Conservation (phyloP, 2,113 vertebrate genomes). For the Plecotus auritus region DNA sequence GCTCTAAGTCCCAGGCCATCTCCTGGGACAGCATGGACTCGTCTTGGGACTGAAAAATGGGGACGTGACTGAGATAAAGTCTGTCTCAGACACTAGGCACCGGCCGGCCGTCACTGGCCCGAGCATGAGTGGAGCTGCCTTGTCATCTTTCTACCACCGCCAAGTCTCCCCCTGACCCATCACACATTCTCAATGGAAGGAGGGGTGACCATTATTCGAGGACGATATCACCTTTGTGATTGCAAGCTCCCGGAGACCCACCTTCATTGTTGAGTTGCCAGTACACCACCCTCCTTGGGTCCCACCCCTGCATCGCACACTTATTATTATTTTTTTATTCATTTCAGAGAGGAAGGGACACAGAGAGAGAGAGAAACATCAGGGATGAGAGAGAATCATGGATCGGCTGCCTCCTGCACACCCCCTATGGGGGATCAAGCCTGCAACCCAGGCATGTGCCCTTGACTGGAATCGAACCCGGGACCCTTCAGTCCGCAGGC, state of each 20-base stretch:
- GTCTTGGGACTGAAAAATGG: not conserved
- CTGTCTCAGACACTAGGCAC: not conserved
- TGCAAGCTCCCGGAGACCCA: not conserved
- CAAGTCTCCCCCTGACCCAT: not conserved
- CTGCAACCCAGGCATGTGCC: too few relatives aligned
- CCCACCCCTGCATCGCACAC: not conserved
- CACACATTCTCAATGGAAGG: not conserved
- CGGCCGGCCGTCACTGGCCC: not conserved
- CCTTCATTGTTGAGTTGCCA: too few relatives aligned
- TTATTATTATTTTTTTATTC: not conserved
- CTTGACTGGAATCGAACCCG: too few relatives aligned
- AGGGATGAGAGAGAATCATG: too few relatives aligned
- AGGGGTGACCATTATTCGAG: accelerated
- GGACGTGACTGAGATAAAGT: not conserved
- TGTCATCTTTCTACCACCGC: not conserved
- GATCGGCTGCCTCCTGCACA: too few relatives aligned
- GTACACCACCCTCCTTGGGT: accelerated
- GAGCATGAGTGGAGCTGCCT: accelerated
- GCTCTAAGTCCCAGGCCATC: not conserved
- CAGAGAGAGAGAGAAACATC: too few relatives aligned
- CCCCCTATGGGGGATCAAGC: too few relatives aligned
- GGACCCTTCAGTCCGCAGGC: too few relatives aligned
- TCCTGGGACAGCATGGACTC: not conserved
- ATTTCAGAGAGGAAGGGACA: too few relatives aligned
- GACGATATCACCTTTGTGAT: accelerated